Percentiles rank a stretch among this genome's conserved stretches.
phyloP scores from a whole-genome alignment of 1,140 invertebrate genomes.

The Drosophila murphyi region DNA sequence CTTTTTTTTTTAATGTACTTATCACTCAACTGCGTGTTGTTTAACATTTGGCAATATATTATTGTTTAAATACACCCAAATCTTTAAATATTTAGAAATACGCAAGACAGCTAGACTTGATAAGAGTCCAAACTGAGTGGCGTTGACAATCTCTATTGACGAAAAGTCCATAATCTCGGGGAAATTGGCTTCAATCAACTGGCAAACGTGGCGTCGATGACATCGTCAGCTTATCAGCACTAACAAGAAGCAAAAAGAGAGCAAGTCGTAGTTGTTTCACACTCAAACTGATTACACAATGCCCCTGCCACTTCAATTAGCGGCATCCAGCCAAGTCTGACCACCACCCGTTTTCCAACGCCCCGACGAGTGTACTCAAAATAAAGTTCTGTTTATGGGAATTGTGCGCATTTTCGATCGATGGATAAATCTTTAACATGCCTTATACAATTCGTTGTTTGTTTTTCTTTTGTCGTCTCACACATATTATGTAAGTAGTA shows the following conservation, averaged over 20 bases:
- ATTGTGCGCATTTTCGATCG: too few species aligned
- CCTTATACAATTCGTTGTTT: slow-evolving; percentile 1
- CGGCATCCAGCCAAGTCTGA: slow-evolving; percentile 16
- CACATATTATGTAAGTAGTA: neutral
- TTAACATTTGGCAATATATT: too few species aligned
- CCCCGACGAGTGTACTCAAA: too few species aligned
- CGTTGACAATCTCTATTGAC: slow-evolving; percentile 15
- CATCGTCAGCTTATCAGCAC: slow-evolving; percentile 56
- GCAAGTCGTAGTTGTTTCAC: slow-evolving; percentile 25
- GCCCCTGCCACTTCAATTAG: slow-evolving; percentile 52
- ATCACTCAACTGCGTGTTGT: too few species aligned
- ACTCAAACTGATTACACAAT: slow-evolving; percentile 62
- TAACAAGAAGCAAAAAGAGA: slow-evolving; percentile 24
- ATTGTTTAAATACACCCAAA: neutral
- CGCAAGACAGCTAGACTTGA: too few species aligned
- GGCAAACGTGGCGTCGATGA: slow-evolving; percentile 17
- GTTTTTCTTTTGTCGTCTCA: neutral
- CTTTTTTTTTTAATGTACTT: too few species aligned
- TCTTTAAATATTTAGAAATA: neutral
- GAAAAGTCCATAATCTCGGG: slow-evolving; percentile 29
- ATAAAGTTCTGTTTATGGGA: too few species aligned
- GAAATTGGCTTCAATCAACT: slow-evolving; percentile 44
- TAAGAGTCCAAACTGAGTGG: neutral
- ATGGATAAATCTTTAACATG: slow-evolving; percentile 11
- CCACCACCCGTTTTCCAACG: too few species aligned